These are phyloP conservation scores for Apodemus agrarius DNA, from an alignment of 2,797 vertebrate species.

Conservation along the genomic window DNA sequence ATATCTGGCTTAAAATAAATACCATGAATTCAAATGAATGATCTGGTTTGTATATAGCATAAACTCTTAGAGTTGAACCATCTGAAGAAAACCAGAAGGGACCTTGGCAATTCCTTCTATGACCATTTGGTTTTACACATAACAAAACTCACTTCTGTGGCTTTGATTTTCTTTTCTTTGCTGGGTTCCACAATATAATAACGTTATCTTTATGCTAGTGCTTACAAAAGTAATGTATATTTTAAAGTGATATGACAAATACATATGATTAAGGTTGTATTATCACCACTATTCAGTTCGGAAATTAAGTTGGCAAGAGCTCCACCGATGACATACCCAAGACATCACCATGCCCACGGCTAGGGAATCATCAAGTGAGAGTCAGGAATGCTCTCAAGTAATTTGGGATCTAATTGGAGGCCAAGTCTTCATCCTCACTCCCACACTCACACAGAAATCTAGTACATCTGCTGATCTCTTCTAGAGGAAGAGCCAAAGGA, in stretches of 20 bases:
- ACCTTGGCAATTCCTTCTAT: slow-evolving; percentile 31
- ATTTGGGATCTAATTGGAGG: background rate
- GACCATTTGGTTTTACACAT: slow-evolving; percentile 69
- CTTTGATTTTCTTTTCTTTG: slow-evolving; percentile 54
- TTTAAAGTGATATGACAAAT: slow-evolving; percentile 7
- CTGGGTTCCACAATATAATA: slow-evolving; percentile 65
- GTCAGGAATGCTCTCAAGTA: background rate
- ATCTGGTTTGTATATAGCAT: slow-evolving; percentile 69
- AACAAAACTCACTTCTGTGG: slow-evolving; percentile 60
- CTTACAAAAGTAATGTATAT: slow-evolving; percentile 61
- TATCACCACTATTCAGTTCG: background rate
- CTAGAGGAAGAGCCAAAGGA: background rate
- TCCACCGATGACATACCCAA: background rate
- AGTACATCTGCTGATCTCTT: background rate
- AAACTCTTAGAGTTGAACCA: slow-evolving; percentile 42
- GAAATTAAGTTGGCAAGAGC: slow-evolving; percentile 40
- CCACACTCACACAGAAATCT: background rate
- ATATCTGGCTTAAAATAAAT: slow-evolving; percentile 61
- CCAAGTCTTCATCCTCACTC: too few relatives aligned
- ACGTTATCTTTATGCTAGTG: slow-evolving; percentile 67
- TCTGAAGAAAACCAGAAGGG: slow-evolving; percentile 49
- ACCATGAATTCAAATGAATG: slow-evolving; percentile 65
- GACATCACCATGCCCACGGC: background rate
- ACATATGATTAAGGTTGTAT: slow-evolving; percentile 12
- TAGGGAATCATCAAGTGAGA: background rate